Evolutionary conservation across 1,140 invertebrate genomes (phyloP), one percentile per base, ranked within the genome.

Genomic region (Drosophila equinoxialis): DNA sequence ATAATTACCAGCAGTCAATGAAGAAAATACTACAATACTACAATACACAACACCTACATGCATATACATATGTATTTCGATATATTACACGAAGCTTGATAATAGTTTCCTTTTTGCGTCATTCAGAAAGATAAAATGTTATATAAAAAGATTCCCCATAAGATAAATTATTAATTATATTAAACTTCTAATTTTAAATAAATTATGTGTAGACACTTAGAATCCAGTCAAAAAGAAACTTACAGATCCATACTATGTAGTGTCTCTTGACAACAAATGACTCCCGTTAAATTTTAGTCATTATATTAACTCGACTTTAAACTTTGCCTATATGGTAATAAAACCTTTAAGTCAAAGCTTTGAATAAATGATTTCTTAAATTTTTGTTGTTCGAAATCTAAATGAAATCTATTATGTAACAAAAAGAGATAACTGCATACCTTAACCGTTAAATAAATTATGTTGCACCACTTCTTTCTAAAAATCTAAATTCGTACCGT

Each of bases 151-250:
- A 58, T 42, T 62, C 37, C 37, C 45, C 65, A 65, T 57, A 79
- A 55, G 70, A 41, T 77, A 73, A 70, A 89, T 81, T 83, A 41
- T 77, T 65, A 70, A 89, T 81, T 83, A 89, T 83, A 68, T 84
- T 80, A 73, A 83, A 83, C 69, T 83, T 76, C 58, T 89, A 72
- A 74, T 78, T 89, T 87, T 73, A 81, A 89, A 81, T 83, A 89
- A 89, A 89, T 89, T 89, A 89, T 79, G 78, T 68, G 80, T 89
- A 90, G 81, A 68, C 64, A 81, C 68, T 68, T 59, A 62, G 35
- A 45, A 42, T 65, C n/a, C 20, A 57, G 61, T 30, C 60, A 45
- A 45, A 65, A 69, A 62, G 23, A 60, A 41, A 59, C 57, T 23
- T 30, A 62, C 30, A 30, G 30, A 30, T 6, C 6, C 0, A 35